These are phyloP conservation scores for Ctenosaura bakeri DNA, from an alignment of 2,797 vertebrate species.

Conservation along the genomic window DNA sequence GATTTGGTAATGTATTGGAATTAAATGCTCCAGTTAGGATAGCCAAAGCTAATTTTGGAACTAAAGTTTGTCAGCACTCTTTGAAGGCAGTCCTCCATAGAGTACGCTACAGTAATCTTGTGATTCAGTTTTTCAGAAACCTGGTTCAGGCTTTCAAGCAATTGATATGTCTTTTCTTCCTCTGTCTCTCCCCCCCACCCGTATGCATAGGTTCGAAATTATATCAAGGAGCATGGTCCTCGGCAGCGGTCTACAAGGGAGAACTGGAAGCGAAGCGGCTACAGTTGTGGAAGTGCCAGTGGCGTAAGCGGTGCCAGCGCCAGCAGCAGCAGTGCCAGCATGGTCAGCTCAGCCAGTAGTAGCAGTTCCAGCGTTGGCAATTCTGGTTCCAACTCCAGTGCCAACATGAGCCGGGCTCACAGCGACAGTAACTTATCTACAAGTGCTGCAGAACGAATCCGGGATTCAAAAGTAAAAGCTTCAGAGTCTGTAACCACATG, in stretches of 20 bases:
- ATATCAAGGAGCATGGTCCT: conserved; percentile 95
- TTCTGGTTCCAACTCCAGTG: conserved; percentile 88
- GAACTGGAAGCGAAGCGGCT: conserved; percentile 93
- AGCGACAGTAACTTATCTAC: conserved; percentile 96
- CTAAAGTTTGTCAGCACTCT: neutral
- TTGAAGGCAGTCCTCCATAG: neutral
- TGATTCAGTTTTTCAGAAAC: neutral
- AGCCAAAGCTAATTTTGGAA: neutral
- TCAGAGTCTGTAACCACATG: conserved; percentile 15
- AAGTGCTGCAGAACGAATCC: conserved; percentile 95
- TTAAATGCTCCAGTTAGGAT: neutral
- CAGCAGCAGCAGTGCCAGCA: conserved; percentile 92
- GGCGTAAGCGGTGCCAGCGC: conserved; percentile 88
- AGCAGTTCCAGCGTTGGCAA: conserved; percentile 88
- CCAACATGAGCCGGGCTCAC: conserved; percentile 96
- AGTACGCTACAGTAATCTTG: neutral
- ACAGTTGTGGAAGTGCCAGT: conserved; percentile 92
- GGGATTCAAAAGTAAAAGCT: conserved; percentile 93
- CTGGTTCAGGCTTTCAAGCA: neutral
- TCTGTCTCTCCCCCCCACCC: neutral
- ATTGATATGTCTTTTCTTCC: neutral
- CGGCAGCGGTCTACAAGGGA: conserved; percentile 91
- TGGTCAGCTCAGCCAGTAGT: conserved; percentile 97
- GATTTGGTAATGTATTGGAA: neutral
- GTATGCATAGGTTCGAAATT: conserved; percentile 90